These are phyloP conservation scores for Orthonyx spaldingii DNA, from an alignment of 2,113 vertebrate genomes.

Conservation along the genomic window DNA sequence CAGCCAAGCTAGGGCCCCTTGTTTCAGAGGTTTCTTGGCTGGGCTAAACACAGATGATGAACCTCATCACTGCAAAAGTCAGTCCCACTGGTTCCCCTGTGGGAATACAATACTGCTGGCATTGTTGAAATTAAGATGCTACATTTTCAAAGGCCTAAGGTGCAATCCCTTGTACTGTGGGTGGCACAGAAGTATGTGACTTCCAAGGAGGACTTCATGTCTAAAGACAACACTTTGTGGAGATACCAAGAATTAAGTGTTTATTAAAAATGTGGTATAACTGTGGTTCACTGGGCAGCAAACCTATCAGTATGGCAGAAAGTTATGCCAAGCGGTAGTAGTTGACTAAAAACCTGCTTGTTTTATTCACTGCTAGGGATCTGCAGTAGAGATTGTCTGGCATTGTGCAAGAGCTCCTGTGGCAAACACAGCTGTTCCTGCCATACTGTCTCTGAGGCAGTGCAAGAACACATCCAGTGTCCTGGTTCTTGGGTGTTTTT, in stretches of 20 bases:
- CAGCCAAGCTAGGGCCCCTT: background rate
- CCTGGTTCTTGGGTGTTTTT: background rate
- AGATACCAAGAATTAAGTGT: background rate
- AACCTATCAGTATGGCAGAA: background rate
- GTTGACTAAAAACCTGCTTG: background rate
- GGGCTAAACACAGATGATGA: background rate
- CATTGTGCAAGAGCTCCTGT: background rate
- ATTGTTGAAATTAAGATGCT: background rate
- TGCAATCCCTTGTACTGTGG: background rate
- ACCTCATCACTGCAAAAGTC: background rate
- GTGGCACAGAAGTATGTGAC: background rate
- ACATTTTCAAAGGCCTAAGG: background rate
- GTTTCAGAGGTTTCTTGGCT: background rate
- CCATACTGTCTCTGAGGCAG: accelerated
- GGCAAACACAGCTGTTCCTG: background rate
- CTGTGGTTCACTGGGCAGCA: background rate
- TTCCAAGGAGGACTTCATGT: background rate
- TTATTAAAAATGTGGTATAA: background rate
- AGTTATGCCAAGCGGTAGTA: background rate
- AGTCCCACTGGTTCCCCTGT: background rate
- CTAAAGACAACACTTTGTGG: background rate
- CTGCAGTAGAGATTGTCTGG: background rate
- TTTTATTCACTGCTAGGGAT: background rate
- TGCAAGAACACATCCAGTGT: background rate
- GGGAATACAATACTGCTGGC: background rate